Conservation (phyloP, 1,140 invertebrate genomes). For the Drosophila nebulosa region DNA sequence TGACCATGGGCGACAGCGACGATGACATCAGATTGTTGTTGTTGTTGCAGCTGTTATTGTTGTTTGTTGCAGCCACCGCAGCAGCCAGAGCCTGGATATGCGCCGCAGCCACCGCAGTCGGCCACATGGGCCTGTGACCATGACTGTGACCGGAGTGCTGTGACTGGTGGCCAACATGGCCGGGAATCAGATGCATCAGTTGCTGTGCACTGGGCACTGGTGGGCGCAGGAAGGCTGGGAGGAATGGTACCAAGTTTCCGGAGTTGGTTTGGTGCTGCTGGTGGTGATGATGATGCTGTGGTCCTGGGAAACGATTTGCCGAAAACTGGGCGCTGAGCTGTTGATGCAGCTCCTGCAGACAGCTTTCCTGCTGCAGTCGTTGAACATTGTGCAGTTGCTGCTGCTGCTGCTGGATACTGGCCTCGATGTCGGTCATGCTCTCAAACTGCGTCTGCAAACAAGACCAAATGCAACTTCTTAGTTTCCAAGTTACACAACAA, state of each 20-base stretch:
- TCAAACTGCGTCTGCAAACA: constrained; percentile 53
- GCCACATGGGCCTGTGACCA: constrained; percentile 61
- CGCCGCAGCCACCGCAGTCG: constrained; percentile 67
- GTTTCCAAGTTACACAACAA: background rate
- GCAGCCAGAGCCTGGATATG: constrained; percentile 75
- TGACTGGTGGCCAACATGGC: constrained; percentile 18
- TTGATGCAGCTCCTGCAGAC: constrained; percentile 65
- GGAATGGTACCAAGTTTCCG: constrained; percentile 54
- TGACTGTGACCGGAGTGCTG: constrained; percentile 24
- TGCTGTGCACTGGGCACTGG: constrained; percentile 38
- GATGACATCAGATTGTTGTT: constrained; percentile 26
- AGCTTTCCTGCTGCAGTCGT: constrained; percentile 57
- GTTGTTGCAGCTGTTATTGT: constrained; percentile 29
- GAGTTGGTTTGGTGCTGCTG: constrained; percentile 37
- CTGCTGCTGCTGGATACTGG: constrained; percentile 51
- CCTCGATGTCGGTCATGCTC: constrained; percentile 64
- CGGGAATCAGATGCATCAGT: constrained; percentile 41
- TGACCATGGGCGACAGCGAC: background rate
- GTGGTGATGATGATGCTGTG: constrained; percentile 14
- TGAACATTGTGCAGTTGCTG: constrained; percentile 57
- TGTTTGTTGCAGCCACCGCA: constrained; percentile 56
- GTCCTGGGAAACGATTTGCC: constrained; percentile 19
- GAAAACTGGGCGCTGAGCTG: constrained; percentile 54
- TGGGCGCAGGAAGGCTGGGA: constrained; percentile 63
- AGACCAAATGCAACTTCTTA: background rate